phyloP scores from a whole-genome alignment of 1,140 invertebrate genomes.

The Danaus plexippus region DNA sequence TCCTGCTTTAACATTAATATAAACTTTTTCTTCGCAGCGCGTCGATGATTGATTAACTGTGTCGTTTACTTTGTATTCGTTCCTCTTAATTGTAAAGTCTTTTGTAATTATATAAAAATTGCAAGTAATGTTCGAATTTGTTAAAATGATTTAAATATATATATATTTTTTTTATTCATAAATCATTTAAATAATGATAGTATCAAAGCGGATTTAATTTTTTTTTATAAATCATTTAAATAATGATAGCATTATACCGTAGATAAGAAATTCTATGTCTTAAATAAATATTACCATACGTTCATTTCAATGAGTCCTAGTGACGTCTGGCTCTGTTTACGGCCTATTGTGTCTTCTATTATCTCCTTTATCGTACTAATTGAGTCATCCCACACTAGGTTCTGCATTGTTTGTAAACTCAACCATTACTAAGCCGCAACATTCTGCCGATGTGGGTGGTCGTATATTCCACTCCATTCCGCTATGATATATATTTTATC shows the following conservation, averaged over 20 bases:
- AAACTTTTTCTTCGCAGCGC: constrained; percentile 44
- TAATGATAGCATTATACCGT: constrained; percentile 2
- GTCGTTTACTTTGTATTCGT: constrained; percentile 48
- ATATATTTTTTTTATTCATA: background rate
- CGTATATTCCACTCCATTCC: constrained; percentile 26
- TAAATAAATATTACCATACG: constrained; percentile 23
- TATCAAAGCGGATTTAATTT: no score
- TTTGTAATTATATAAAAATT: background rate
- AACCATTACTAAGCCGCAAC: constrained; percentile 43
- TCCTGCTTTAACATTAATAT: constrained; percentile 46
- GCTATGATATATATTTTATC: constrained; percentile 19
- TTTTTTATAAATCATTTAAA: background rate
- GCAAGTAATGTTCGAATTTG: no score
- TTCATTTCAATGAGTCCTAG: constrained; percentile 14
- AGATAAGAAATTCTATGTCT: constrained; percentile 9
- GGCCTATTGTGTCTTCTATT: constrained; percentile 47
- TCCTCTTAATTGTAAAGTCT: background rate
- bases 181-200: background rate
- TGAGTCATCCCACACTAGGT: constrained; percentile 60
- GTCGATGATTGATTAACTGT: constrained; percentile 53
- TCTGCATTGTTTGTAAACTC: constrained; percentile 62
- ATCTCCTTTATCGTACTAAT: constrained; percentile 57
- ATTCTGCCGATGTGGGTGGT: constrained; percentile 44
- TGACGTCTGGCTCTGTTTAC: constrained; percentile 44
- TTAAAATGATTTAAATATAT: background rate